phyloP scores from a whole-genome alignment of 2,113 vertebrate species.

The Cisticola juncidis region DNA sequence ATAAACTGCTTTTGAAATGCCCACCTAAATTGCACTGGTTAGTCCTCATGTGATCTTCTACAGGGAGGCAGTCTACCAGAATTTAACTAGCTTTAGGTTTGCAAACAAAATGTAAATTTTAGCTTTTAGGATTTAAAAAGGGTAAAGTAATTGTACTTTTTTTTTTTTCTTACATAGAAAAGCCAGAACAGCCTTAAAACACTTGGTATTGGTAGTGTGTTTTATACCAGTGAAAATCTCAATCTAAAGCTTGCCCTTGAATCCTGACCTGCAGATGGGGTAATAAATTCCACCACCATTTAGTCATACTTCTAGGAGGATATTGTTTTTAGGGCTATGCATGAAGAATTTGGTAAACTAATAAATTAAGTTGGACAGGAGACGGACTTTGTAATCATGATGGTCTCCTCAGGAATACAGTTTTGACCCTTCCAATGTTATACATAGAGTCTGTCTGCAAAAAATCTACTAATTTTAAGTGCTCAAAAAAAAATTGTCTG shows the following conservation, averaged over 20 bases:
- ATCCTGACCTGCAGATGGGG: neutral
- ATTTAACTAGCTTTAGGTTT: neutral
- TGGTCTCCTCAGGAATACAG: neutral
- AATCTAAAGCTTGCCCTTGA: neutral
- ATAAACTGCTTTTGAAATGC: neutral
- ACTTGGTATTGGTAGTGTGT: neutral
- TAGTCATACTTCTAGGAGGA: neutral
- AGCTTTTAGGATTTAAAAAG: neutral
- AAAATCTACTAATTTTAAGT: neutral
- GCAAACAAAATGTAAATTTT: neutral
- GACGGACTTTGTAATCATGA: neutral
- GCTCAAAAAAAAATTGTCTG: neutral
- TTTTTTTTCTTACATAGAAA: neutral
- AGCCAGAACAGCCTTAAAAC: neutral
- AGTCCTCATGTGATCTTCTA: neutral
- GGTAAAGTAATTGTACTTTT: neutral
- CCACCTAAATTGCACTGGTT: neutral
- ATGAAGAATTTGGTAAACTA: neutral
- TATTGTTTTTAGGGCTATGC: neutral
- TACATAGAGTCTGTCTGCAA: neutral
- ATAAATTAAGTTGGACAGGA: neutral
- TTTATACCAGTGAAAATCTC: neutral
- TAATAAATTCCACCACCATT: neutral
- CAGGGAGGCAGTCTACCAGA: neutral
- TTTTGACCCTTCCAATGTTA: neutral